Conservation (phyloP, 2,888 invertebrate genomes). For the Standfussiana lucernea region DNA sequence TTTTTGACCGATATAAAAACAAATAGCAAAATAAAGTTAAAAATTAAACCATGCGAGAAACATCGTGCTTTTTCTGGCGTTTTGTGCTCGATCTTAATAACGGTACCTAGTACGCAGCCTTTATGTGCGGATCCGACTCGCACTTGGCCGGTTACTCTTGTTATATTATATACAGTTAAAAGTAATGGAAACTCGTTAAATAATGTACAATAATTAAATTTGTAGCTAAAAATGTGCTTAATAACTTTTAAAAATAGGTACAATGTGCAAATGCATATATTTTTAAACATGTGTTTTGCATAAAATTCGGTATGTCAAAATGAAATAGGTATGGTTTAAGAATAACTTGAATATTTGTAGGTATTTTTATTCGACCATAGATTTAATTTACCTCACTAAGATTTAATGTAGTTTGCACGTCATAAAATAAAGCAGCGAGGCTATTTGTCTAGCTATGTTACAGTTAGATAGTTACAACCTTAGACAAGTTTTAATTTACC, state of each 20-base stretch:
- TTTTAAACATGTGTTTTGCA: background rate
- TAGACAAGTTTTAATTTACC: background rate
- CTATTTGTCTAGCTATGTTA: background rate
- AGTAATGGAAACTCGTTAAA: background rate
- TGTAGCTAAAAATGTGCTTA: background rate
- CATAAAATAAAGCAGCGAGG: background rate
- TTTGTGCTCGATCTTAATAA: background rate
- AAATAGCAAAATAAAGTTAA: too few relatives aligned
- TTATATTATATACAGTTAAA: background rate
- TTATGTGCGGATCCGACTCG: background rate
- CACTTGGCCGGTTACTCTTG: background rate
- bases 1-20: too few relatives aligned
- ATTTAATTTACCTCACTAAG: background rate
- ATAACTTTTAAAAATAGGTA: background rate
- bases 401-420: background rate
- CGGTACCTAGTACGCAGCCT: background rate
- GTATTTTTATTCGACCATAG: background rate
- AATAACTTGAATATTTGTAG: slow-evolving; percentile 15
- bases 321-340: background rate
- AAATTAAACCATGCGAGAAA: background rate
- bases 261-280: background rate
- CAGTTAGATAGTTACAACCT: background rate
- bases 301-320: background rate
- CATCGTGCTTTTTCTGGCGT: background rate
- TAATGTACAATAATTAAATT: background rate